Conservation (phyloP, 2,888 invertebrate genomes). For the Anarsia innoxiella region DNA sequence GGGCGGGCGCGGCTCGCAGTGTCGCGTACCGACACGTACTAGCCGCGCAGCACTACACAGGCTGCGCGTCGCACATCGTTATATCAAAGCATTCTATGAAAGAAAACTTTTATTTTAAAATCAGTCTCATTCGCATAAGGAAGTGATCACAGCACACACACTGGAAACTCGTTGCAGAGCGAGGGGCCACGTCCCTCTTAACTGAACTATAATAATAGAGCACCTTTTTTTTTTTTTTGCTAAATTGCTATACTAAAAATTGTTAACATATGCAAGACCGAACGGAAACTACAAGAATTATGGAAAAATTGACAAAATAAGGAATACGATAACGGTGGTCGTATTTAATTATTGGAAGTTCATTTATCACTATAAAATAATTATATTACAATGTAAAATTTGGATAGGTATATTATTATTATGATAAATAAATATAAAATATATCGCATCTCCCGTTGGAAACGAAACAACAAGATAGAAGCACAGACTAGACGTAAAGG, state of each 20-base stretch:
- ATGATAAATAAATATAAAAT: slow-evolving; percentile 35
- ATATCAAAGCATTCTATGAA: slow-evolving; percentile 46
- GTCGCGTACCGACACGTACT: slow-evolving; percentile 17
- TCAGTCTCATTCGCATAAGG: slow-evolving; percentile 76
- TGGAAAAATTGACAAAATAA: slow-evolving; percentile 36
- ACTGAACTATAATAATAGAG: slow-evolving; percentile 64
- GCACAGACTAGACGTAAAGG: slow-evolving; percentile 63
- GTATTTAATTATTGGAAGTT: slow-evolving; percentile 48
- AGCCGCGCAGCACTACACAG: slow-evolving; percentile 5
- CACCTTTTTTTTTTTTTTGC: slow-evolving; percentile 68
- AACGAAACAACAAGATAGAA: slow-evolving; percentile 49
- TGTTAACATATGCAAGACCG: slow-evolving; percentile 57
- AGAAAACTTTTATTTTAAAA: slow-evolving; percentile 70
- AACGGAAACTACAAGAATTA: slow-evolving; percentile 47
- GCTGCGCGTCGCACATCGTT: slow-evolving; percentile 23
- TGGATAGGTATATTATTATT: too few relatives aligned
- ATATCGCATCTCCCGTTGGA: slow-evolving; percentile 29
- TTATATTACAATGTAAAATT: slow-evolving; percentile 28
- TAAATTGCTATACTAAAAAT: slow-evolving; percentile 60
- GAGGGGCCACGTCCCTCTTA: slow-evolving; percentile 61
- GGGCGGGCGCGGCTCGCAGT: too few relatives aligned
- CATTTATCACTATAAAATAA: slow-evolving; percentile 38
- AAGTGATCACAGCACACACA: slow-evolving; percentile 74
- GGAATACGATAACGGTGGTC: slow-evolving; percentile 30
- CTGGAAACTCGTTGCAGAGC: slow-evolving; percentile 70